phyloP scores from a whole-genome alignment of 64 coral and sea anemone genomes.

The Actinia tenebrosa region DNA sequence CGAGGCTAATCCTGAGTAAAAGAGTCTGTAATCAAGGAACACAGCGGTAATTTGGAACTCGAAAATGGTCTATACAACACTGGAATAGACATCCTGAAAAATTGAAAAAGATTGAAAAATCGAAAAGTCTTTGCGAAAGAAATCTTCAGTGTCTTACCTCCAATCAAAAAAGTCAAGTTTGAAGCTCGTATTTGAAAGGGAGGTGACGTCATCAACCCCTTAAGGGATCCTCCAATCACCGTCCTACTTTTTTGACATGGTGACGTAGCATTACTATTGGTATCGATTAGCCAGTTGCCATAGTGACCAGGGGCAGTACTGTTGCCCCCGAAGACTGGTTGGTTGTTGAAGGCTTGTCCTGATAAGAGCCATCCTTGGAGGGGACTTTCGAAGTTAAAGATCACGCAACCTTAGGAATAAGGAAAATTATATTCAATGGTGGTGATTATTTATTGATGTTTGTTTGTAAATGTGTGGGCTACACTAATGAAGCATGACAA shows the following conservation, averaged over 20 bases:
- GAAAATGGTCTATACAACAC: no score
- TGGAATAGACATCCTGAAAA: no score
- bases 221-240: conserved; percentile 5
- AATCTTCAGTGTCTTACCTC: conserved; percentile 21
- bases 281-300: conserved; percentile 46
- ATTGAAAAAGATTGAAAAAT: no score
- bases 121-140: no score
- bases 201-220: conserved; percentile 46
- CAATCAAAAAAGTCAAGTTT: conserved; percentile 42
- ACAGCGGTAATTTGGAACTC: no score
- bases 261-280: conserved; percentile 32
- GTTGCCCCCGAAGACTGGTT: conserved; percentile 25
- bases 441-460: no score
- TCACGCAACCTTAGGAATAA: conserved; percentile 14
- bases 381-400: conserved; percentile 39
- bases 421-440: background rate
- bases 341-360: conserved; percentile 30
- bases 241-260: conserved; percentile 23
- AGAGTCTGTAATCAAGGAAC: no score
- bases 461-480: no score
- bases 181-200: conserved; percentile 34
- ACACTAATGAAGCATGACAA: no score
- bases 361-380: conserved; percentile 21
- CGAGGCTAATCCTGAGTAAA: no score
- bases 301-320: conserved; percentile 10